A percentile compares a stretch with the other conserved stretches of the same genome.
Evolutionary conservation across 2,797 vertebrate species (phyloP).

Genomic region (Phrynocephalus forsythii): DNA sequence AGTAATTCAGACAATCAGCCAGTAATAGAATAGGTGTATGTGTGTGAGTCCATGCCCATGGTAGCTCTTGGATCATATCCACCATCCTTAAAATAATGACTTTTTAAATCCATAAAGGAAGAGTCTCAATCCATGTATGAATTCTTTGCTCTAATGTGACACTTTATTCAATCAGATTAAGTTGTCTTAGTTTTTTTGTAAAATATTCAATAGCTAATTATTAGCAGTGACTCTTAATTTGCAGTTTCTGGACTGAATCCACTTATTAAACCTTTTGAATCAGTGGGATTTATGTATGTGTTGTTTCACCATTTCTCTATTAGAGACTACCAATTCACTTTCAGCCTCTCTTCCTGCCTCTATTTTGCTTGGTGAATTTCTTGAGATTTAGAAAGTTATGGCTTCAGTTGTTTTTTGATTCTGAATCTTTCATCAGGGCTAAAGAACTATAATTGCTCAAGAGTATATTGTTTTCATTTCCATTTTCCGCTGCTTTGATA

Average conservation of each 20-base stretch:
- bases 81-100: background rate
- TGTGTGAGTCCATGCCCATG: background rate
- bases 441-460: constrained; percentile 1
- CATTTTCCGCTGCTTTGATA: constrained; percentile 9
- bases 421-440: constrained; percentile 4
- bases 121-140: background rate
- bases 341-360: background rate
- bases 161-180: background rate
- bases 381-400: background rate
- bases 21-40: background rate
- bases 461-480: constrained; percentile 26
- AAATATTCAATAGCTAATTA: background rate
- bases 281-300: no score
- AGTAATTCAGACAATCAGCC: background rate
- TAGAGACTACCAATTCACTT: no score
- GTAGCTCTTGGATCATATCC: background rate
- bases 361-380: background rate
- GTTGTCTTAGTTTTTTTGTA: background rate
- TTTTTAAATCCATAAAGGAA: background rate
- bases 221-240: background rate
- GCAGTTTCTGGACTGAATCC: no score
- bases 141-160: background rate
- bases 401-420: constrained; percentile 19
- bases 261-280: no score
- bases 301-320: no score